phyloP scores from a whole-genome alignment of 2,797 vertebrate genomes.

The Chelon labrosus region DNA sequence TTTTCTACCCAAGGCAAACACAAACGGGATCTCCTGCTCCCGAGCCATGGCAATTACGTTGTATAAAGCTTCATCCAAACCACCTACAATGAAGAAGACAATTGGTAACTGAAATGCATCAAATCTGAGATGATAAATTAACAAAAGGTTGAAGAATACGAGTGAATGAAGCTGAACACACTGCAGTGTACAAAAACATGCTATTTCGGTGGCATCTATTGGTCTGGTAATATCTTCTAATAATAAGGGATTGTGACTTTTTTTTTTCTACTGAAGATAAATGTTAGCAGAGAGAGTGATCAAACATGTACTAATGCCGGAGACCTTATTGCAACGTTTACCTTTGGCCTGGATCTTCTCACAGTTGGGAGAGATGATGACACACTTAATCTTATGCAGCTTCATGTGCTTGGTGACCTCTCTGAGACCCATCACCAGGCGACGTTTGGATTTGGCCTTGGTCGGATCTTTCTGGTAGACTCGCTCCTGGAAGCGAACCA shows the following conservation, averaged over 20 bases:
- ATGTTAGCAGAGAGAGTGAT: background rate
- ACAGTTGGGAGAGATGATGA: slow-evolving; percentile 99
- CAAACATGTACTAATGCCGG: background rate
- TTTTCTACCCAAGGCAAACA: slow-evolving; percentile 97
- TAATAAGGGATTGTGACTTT: too few species aligned
- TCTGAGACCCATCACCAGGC: slow-evolving; percentile 97
- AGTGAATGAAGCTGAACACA: background rate
- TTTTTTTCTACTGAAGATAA: too few species aligned
- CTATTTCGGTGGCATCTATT: background rate
- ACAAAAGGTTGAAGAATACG: background rate
- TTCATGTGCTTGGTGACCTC: slow-evolving; percentile 99
- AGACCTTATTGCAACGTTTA: slow-evolving; percentile 47
- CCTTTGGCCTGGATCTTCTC: slow-evolving; percentile 99
- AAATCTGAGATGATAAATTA: background rate
- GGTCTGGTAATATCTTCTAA: background rate
- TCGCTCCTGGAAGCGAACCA: slow-evolving; percentile 97
- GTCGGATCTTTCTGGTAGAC: slow-evolving; percentile 97
- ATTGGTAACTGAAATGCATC: background rate
- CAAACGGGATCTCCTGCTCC: slow-evolving; percentile 98
- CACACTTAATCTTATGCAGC: slow-evolving; percentile 95
- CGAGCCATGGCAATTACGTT: slow-evolving; percentile 98
- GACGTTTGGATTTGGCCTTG: slow-evolving; percentile 95
- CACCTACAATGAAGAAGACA: slow-evolving; percentile 84
- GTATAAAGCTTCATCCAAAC: slow-evolving; percentile 96
- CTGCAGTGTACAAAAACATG: background rate